phyloP scores from a whole-genome alignment of 1,140 invertebrate species.

The Drosophila punjabiensis region DNA sequence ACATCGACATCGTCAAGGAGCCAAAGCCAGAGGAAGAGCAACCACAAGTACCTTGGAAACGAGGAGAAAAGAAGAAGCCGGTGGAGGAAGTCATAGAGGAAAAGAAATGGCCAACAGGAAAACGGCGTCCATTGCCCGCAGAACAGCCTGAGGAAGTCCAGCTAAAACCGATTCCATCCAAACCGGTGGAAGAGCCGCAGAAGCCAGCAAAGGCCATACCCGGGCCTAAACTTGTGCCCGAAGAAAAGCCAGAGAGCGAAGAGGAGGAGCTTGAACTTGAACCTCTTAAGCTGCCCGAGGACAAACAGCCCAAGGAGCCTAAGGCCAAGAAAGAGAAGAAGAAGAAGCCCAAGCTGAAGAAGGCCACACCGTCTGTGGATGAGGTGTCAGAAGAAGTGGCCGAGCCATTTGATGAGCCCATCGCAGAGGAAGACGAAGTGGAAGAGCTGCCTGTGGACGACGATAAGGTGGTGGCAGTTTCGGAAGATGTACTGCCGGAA shows the following conservation, averaged over 20 bases:
- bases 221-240: constrained; percentile 70
- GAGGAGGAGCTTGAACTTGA: constrained; percentile 68
- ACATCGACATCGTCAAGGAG: constrained; percentile 83
- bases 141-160: constrained; percentile 85
- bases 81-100: constrained; percentile 85
- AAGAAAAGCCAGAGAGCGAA: constrained; percentile 68
- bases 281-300: constrained; percentile 69
- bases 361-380: constrained; percentile 77
- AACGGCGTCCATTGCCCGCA: constrained; percentile 82
- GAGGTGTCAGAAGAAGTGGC: constrained; percentile 78
- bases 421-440: constrained; percentile 85
- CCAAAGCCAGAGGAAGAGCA: constrained; percentile 78
- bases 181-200: constrained; percentile 69
- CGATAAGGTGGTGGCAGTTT: constrained; percentile 72
- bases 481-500: constrained; percentile 73
- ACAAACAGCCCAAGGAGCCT: constrained; percentile 56
- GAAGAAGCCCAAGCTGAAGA: constrained; percentile 80
- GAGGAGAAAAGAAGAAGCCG: constrained; percentile 78
- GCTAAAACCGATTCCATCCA: constrained; percentile 86
- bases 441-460: constrained; percentile 78
- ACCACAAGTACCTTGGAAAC: constrained; percentile 79
- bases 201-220: constrained; percentile 73
- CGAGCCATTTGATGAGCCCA: constrained; percentile 76
- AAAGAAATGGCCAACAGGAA: constrained; percentile 85
- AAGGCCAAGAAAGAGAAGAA: constrained; percentile 80